Base-by-base conservation (phyloP, 1,140 invertebrate genomes). In the Steinernema khuongi region DNA sequence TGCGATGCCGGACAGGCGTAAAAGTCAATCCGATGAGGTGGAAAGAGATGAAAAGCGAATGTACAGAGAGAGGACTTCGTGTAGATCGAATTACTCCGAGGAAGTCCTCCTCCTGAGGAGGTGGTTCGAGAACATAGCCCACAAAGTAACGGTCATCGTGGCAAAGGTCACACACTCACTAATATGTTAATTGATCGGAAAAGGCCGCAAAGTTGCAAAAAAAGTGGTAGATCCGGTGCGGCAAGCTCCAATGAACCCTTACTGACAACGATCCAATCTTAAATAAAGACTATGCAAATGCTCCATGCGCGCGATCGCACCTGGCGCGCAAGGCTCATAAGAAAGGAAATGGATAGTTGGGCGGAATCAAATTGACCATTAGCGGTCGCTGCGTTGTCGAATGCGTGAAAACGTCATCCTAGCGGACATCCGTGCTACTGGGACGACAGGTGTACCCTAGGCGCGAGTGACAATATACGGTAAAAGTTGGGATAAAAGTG, bases 381-480 rank as follows among this genome's bases (percentile, higher is more conserved):
- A 60, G 50, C 50, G 50, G 7, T 60, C 50, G 50, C 50, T 14
- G 7, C 7, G 4, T 11, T 60, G 50, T n/a, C 19, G 22, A 60
- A 60, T 60, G 50, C 50, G 50, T 60, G 22, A 60, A 60, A 60
- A 60, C 50, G 50, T 60, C 50, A 60, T n/a, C 50, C 50, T 60
- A 60, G 50, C 50, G 50, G 50, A 60, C 50, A n/a, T 60, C 50
- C 50, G 50, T 60, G 50, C 14, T 60, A 60, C 36, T 41, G 36
- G 36, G 36, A 41, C 50, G 26, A 60, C 22, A 60, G 50, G 22
- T 7, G 22, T 4, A 60, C 50, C n/a, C 7, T 60, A 22, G 50
- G 14, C 36, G 36, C 36, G 14, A 22, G 26, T 60, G 26, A 60
- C 4, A 60, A 22, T 14, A 14, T n/a, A 60, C 14, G 4, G 22